Conservation (phyloP, 35 echinoderm and acorn worm species). For the Diadema setosum region DNA sequence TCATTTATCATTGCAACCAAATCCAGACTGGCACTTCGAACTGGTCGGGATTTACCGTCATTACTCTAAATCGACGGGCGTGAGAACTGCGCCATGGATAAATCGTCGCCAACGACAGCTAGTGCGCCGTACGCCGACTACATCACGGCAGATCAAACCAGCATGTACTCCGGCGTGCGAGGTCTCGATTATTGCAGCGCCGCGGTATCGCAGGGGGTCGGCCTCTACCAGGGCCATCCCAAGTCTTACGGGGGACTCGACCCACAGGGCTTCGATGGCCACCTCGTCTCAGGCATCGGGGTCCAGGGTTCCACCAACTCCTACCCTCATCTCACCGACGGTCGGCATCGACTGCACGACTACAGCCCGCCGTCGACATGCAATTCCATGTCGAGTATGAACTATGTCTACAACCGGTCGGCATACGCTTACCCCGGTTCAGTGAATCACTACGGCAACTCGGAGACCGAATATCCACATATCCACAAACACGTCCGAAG, state of each 20-base stretch:
- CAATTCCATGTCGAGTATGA: conserved; percentile 9
- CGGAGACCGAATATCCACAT: conserved; percentile 16
- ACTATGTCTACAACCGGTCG: conserved; percentile 21
- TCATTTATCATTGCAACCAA: conserved; percentile 20
- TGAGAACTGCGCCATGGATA: neutral
- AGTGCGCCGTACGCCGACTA: conserved; percentile 8
- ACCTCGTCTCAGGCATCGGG: neutral
- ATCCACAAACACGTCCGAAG: conserved; percentile 18
- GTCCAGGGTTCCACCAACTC: conserved; percentile 2
- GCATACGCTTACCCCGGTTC: neutral
- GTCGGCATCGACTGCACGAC: conserved; percentile 1
- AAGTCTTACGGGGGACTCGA: conserved; percentile 15
- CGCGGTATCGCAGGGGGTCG: conserved; percentile 1
- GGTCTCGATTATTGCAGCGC: conserved; percentile 15
- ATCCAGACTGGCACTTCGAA: conserved; percentile 24
- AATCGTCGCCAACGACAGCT: conserved; percentile 7
- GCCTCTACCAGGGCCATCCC: neutral
- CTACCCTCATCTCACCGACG: neutral
- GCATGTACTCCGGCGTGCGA: neutral
- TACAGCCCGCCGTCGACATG: conserved; percentile 17
- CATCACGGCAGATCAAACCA: conserved; percentile 2
- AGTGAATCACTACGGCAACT: conserved; percentile 1
- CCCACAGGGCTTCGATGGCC: conserved; percentile 7
- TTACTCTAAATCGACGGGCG: neutral
- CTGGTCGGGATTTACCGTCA: conserved; percentile 26